Conservation (phyloP, 2,888 invertebrate genomes). For the Orchesellides sinensis region DNA sequence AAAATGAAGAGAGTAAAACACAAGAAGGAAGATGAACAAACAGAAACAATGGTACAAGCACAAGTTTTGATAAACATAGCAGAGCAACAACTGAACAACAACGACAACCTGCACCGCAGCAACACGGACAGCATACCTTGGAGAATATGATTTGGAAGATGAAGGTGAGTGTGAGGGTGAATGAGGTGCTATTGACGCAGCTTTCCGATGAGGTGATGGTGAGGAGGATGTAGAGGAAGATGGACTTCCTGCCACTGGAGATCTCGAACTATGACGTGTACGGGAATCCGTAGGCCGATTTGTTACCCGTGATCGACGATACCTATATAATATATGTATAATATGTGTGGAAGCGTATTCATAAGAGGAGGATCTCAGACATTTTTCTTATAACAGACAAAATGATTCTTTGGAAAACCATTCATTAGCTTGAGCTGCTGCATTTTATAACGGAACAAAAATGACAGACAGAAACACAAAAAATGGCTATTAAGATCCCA, state of each 20-base stretch:
- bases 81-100: no score
- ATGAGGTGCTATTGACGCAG: constrained; percentile 70
- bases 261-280: constrained; percentile 74
- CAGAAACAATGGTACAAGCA: no score
- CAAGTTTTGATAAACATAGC: no score
- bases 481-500: constrained; percentile 22
- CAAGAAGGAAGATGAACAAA: no score
- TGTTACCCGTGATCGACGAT: constrained; percentile 74
- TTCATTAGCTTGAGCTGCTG: background rate
- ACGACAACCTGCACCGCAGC: no score
- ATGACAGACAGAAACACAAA: constrained; percentile 19
- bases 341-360: constrained; percentile 52
- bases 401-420: constrained; percentile 32
- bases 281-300: constrained; percentile 74
- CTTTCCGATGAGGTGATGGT: constrained; percentile 74
- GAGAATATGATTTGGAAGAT: constrained; percentile 75
- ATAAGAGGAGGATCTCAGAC: no score
- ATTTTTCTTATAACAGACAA: constrained; percentile 46
- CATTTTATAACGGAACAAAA: constrained; percentile 14
- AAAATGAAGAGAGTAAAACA: background rate
- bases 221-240: constrained; percentile 74
- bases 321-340: constrained; percentile 69
- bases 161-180: constrained; percentile 75
- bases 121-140: constrained; percentile 71
- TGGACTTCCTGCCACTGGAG: constrained; percentile 73